phyloP scores from a whole-genome alignment of 2,797 vertebrate genomes.

The Molossus molossus region DNA sequence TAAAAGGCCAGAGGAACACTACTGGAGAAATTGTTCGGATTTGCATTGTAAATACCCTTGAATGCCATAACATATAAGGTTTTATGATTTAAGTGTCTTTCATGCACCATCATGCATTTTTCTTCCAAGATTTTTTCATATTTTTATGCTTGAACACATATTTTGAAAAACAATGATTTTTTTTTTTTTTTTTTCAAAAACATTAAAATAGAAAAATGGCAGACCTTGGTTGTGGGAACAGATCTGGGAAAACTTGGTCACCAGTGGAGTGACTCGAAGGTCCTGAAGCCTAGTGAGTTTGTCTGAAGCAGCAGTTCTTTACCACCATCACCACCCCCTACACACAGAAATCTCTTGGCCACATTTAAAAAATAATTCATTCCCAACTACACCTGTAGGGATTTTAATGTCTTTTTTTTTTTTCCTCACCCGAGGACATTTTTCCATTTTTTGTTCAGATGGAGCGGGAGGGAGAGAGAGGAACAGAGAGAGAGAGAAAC shows the following conservation, averaged over 20 bases:
- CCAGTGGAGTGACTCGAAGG: not conserved
- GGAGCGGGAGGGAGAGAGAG: too few species aligned
- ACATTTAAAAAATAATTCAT: not conserved
- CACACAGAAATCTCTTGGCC: not conserved
- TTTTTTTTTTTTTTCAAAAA: not conserved
- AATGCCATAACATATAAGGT: not conserved
- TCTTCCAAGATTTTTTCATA: not conserved
- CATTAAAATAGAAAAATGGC: not conserved
- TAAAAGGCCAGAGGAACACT: not conserved
- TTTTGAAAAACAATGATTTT: constrained; percentile 4
- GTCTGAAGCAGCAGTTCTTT: not conserved
- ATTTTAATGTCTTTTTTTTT: too few species aligned
- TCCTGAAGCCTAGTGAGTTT: not conserved
- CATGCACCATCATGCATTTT: not conserved
- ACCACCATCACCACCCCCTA: not conserved
- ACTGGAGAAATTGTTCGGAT: not conserved
- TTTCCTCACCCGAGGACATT: too few species aligned
- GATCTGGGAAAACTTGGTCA: not conserved
- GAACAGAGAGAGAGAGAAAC: too few species aligned
- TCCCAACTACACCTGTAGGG: not conserved
- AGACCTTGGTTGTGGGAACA: not conserved
- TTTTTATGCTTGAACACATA: not conserved
- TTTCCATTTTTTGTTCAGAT: too few species aligned
- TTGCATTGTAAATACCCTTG: not conserved
- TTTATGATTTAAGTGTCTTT: not conserved